phyloP scores from a whole-genome alignment of 2,113 vertebrate genomes.

The Macquaria australasica region DNA sequence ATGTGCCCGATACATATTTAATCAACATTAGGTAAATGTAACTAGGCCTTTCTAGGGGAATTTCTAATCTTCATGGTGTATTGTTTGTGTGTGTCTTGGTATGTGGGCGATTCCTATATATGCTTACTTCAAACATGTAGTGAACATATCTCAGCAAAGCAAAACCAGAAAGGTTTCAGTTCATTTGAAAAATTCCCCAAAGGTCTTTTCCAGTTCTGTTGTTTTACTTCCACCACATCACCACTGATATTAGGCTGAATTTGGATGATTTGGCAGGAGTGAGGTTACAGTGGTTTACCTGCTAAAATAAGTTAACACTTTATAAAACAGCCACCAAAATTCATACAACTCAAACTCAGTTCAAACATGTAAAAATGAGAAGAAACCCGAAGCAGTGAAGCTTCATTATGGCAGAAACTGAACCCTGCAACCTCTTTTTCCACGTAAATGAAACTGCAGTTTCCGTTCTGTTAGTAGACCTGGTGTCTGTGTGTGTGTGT shows the following conservation, averaged over 20 bases:
- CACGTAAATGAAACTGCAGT: constrained; percentile 1
- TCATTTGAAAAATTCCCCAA: neutral
- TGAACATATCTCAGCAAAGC: neutral
- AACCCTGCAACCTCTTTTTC: constrained; percentile 7
- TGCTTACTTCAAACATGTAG: too few relatives aligned
- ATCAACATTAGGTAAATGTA: too few relatives aligned
- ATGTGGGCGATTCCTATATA: neutral
- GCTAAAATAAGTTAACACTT: too few relatives aligned
- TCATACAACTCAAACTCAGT: too few relatives aligned
- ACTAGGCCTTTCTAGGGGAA: neutral
- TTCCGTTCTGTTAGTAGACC: constrained; percentile 27
- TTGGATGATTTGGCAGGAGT: neutral
- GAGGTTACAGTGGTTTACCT: neutral
- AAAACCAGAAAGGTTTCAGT: neutral
- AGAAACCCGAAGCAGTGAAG: neutral
- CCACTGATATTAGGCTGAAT: neutral
- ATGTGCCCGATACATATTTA: too few relatives aligned
- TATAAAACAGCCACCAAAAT: too few relatives aligned
- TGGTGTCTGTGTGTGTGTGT: neutral
- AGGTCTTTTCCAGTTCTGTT: neutral
- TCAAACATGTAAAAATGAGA: neutral
- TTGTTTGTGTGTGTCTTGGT: neutral
- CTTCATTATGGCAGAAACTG: constrained; percentile 3
- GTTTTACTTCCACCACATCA: neutral
- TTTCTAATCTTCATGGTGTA: neutral